Percentiles rank a stretch among this genome's conserved stretches.
Evolutionary conservation across 2,113 vertebrate species (phyloP).

Genomic region (Aspiorhynchus laticeps): DNA sequence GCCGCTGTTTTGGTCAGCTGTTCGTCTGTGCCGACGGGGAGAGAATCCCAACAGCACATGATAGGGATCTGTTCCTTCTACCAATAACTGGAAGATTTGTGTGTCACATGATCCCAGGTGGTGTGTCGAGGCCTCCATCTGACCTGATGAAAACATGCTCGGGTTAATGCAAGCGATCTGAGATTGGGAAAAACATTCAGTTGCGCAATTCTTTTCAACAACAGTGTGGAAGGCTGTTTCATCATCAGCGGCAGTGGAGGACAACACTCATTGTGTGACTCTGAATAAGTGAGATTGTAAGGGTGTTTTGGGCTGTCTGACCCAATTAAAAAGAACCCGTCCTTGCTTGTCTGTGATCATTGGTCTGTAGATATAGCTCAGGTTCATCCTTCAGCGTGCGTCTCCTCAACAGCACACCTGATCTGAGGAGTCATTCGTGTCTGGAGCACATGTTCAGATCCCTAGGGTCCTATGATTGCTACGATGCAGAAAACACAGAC

Average conservation of each 20-base stretch:
- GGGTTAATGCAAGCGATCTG: background rate
- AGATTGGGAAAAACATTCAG: too few species aligned
- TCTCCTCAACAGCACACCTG: too few species aligned
- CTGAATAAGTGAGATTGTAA: background rate
- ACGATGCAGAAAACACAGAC: too few species aligned
- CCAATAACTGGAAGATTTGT: background rate
- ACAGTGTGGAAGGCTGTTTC: background rate
- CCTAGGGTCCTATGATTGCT: too few species aligned
- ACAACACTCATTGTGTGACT: background rate
- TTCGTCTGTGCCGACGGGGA: constrained; percentile 8
- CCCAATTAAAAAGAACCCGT: background rate
- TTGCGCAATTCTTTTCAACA: background rate
- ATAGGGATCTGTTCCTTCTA: background rate
- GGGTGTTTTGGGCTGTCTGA: background rate
- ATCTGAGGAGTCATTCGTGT: too few species aligned
- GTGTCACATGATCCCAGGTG: background rate
- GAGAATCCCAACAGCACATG: background rate
- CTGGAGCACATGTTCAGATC: background rate
- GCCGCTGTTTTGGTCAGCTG: constrained; percentile 38
- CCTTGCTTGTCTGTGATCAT: background rate
- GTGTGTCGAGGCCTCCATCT: background rate
- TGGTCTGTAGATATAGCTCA: background rate
- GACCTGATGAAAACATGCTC: background rate
- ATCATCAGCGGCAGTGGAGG: background rate
- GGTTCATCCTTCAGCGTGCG: background rate